Percentiles rank a stretch among this genome's conserved stretches.
These are phyloP conservation scores for Globia sparganii DNA, from an alignment of 2,888 invertebrate genomes.

Conservation along the genomic window DNA sequence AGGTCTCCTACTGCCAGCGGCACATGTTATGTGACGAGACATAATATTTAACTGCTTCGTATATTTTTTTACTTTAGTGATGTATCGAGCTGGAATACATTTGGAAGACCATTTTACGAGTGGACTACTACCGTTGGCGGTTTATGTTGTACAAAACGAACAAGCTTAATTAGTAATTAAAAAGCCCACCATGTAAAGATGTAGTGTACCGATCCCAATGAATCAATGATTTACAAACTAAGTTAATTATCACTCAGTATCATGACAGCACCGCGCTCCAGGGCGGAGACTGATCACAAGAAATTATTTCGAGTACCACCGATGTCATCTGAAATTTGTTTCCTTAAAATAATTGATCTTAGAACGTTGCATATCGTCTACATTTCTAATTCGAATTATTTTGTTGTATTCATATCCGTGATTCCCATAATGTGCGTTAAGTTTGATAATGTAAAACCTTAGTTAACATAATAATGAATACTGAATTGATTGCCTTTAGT, in stretches of 20 bases:
- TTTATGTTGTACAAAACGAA: conserved; percentile 81
- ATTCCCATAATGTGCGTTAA: conserved; percentile 84
- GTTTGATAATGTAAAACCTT: conserved; percentile 83
- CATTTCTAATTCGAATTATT: conserved; percentile 89
- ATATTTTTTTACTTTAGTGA: conserved; percentile 82
- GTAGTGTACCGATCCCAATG: conserved; percentile 74
- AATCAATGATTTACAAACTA: conserved; percentile 67
- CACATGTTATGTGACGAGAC: conserved; percentile 83
- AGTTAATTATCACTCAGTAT: conserved; percentile 65
- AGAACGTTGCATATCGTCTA: conserved; percentile 90
- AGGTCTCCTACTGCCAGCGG: conserved; percentile 88
- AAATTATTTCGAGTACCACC: conserved; percentile 84
- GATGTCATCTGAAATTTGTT: conserved; percentile 86
- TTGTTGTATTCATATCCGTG: conserved; percentile 87
- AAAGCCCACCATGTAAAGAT: conserved; percentile 77
- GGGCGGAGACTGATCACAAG: conserved; percentile 82
- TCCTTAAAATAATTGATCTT: conserved; percentile 83
- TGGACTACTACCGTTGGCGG: conserved; percentile 73
- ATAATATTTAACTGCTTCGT: conserved; percentile 80
- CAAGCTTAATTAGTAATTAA: conserved; percentile 80
- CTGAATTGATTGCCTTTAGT: conserved; percentile 84
- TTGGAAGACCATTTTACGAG: conserved; percentile 71
- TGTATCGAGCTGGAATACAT: conserved; percentile 76
- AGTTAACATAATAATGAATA: conserved; percentile 84
- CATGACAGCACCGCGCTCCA: conserved; percentile 76